Base-by-base conservation (phyloP, 30 jellyfish, hydroid and myxozoan species). In the Cassiopea andromeda region DNA sequence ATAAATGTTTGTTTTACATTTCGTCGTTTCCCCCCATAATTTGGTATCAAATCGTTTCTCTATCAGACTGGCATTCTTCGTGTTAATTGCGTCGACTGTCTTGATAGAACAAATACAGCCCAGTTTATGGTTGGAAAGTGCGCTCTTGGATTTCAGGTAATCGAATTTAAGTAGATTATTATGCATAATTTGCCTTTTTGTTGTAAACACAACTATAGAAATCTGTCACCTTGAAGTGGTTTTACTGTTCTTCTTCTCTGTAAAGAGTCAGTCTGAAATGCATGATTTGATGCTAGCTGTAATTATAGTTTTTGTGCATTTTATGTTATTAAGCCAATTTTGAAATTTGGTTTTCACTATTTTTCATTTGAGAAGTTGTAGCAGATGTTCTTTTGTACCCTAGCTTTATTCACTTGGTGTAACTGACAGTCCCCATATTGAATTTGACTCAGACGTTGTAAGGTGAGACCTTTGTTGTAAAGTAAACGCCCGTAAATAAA, bases 61-160 rank as follows among this genome's bases (percentile, higher is more conserved):
- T 7, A 44, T 4, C 75, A 97, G 99, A 89, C 98, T 50, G 99
- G 99, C 1, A 94, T 97, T 68, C 90, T 97, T 46, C 97, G 99
- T 18, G 98, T 94, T 2, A 97, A 97, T 77, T 97, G 99, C 75
- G 99, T 97, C n/a, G 99, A 97, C 80, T 97, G 99, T 80, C 97
- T 97, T 13, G 99, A 97, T 94, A 92, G 99, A 2, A 97, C 99
- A 6, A 97, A 97, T 87, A 94, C 98, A 15, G 99, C 99, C 2
- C 99, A 97, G 94, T 97, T 93, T 73, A 93, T 97, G 98, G 97
- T 97, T 68, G 99, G 99, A 14, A 93, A 93, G 75, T 91, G 98
- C 83, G 99, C 99, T 16, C 98, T 97, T 1, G 99, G 98, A 1
- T 97, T 93, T 85, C 99, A 97, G 99, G 98, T 97, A 27, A 4